Percentiles rank a stretch among this genome's conserved stretches.
Conservation (phyloP, 2,888 invertebrate genomes). For the Dryadula phaetusa region DNA sequence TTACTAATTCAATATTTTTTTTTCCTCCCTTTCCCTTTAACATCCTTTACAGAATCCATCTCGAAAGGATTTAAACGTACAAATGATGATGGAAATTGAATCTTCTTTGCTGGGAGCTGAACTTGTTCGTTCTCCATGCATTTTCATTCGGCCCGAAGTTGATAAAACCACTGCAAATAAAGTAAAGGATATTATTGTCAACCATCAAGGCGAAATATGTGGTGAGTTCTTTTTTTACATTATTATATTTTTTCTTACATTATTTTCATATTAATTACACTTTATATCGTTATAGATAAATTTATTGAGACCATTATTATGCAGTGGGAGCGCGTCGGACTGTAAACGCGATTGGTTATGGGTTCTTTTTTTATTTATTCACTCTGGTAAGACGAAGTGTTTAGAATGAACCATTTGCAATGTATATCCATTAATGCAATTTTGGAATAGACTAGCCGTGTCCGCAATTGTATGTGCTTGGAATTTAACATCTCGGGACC, state of each 20-base stretch:
- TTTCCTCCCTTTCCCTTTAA: conserved; percentile 51
- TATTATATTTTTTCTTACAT: background rate
- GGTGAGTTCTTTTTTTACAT: conserved; percentile 66
- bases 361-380: too few species aligned
- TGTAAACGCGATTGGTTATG: too few species aligned
- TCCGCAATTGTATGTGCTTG: too few species aligned
- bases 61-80: conserved; percentile 95
- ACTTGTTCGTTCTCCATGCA: conserved; percentile 90
- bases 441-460: too few species aligned
- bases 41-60: conserved; percentile 90
- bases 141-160: conserved; percentile 93
- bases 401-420: too few species aligned
- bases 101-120: conserved; percentile 92
- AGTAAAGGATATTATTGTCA: conserved; percentile 94
- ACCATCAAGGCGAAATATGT: conserved; percentile 91
- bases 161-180: conserved; percentile 92
- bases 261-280: too few species aligned
- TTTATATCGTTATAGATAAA: too few species aligned
- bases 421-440: too few species aligned
- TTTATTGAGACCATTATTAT: too few species aligned
- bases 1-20: conserved; percentile 35
- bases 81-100: conserved; percentile 96
- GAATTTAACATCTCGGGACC: too few species aligned
- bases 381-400: too few species aligned
- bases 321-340: too few species aligned